Conservation (phyloP, 2,113 vertebrate genomes). For the Setophaga kirtlandii region DNA sequence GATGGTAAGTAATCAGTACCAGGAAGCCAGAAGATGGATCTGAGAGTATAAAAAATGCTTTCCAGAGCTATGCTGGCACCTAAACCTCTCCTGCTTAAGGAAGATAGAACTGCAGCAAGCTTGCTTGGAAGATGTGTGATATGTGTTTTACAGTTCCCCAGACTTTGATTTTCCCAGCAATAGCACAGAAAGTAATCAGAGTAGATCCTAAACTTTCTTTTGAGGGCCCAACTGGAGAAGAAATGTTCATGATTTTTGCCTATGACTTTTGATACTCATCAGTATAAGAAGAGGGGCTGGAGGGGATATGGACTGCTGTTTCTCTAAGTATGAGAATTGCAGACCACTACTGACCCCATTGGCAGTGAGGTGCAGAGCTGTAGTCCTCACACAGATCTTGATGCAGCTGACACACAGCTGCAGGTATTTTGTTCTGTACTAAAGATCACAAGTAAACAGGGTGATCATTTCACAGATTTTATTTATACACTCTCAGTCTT, state of each 20-base stretch:
- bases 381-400: neutral
- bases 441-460: neutral
- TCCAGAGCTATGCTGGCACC: neutral
- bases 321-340: neutral
- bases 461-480: neutral
- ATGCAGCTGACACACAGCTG: neutral
- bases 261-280: neutral
- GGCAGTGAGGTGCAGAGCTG: neutral
- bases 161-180: neutral
- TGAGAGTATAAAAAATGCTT: neutral
- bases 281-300: neutral
- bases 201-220: neutral
- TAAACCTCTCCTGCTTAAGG: neutral
- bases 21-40: neutral
- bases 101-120: neutral
- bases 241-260: neutral
- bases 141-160: neutral
- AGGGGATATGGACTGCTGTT: neutral
- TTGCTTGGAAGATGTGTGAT: neutral
- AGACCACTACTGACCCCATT: neutral
- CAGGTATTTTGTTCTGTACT: neutral
- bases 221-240: neutral
- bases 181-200: neutral
- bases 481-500: neutral
- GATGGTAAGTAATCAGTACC: conserved; percentile 78